Evolutionary conservation across 2,113 vertebrate genomes (phyloP).

Genomic region (Xiphorhynchus elegans): DNA sequence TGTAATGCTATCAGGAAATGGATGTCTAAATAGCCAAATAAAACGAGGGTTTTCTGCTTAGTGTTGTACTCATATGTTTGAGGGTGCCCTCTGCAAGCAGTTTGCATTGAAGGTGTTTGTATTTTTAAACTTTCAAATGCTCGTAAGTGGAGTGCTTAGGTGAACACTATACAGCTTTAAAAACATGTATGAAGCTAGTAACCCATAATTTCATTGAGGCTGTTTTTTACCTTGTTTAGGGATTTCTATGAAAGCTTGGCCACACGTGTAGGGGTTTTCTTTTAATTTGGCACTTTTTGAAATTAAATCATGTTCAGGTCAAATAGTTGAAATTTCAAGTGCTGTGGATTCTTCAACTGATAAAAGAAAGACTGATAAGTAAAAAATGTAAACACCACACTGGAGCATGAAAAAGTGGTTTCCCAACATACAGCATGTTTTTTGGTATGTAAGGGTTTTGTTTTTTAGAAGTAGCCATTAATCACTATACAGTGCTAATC

Average conservation of each 20-base stretch:
- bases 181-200: conserved; percentile 57
- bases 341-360: conserved; percentile 52
- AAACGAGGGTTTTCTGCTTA: conserved; percentile 59
- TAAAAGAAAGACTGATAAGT: conserved; percentile 49
- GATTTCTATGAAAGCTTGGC: conserved; percentile 55
- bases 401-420: conserved; percentile 73
- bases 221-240: conserved; percentile 44
- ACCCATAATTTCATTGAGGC: conserved; percentile 26
- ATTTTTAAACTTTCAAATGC: conserved; percentile 68
- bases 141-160: conserved; percentile 70
- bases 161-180: conserved; percentile 70
- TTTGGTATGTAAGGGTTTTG: conserved; percentile 61
- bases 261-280: conserved; percentile 4
- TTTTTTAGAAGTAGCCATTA: conserved; percentile 72
- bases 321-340: conserved; percentile 50
- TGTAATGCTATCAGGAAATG: conserved; percentile 70
- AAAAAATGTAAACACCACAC: conserved; percentile 44
- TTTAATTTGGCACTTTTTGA: conserved; percentile 60
- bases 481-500: conserved; percentile 51
- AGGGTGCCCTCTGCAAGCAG: conserved; percentile 62
- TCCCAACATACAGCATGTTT: conserved; percentile 72
- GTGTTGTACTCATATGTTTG: conserved; percentile 64
- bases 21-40: conserved; percentile 71
- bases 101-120: conserved; percentile 68
- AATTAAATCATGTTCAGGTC: conserved; percentile 44